Percentiles rank a stretch among this genome's conserved stretches.
These are phyloP conservation scores for Agapostemon virescens DNA, from an alignment of 2,888 invertebrate genomes.

Conservation along the genomic window DNA sequence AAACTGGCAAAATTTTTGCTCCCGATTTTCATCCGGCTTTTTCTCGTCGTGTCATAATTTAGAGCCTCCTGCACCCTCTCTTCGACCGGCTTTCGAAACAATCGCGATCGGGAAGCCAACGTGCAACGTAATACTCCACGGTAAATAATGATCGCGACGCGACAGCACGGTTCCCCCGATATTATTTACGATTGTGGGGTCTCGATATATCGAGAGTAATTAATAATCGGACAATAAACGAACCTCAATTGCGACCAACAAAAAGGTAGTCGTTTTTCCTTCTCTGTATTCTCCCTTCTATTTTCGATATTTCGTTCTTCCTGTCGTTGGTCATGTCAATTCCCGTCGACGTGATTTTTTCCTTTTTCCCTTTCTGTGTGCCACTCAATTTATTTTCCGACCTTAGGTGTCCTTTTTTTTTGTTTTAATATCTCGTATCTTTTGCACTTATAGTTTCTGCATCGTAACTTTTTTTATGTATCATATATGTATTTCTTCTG, in stretches of 20 bases:
- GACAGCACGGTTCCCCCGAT: slow-evolving; percentile 34
- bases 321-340: slow-evolving; percentile 2
- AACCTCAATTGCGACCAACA: slow-evolving; percentile 48
- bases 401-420: too few relatives aligned
- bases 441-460: background rate
- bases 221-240: slow-evolving; percentile 67
- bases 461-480: background rate
- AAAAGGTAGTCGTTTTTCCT: slow-evolving; percentile 30
- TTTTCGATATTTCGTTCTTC: background rate
- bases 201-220: slow-evolving; percentile 60
- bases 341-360: background rate
- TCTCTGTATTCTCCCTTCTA: background rate
- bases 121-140: slow-evolving; percentile 56
- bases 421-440: background rate
- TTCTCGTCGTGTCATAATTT: slow-evolving; percentile 51
- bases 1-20: slow-evolving; percentile 26
- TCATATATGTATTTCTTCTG: background rate
- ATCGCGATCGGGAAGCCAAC: slow-evolving; percentile 33
- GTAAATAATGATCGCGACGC: slow-evolving; percentile 61
- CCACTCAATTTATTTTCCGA: background rate
- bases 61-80: slow-evolving; percentile 14
- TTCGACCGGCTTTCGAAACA: slow-evolving; percentile 34
- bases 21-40: slow-evolving; percentile 39
- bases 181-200: slow-evolving; percentile 58
- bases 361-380: background rate